Percentiles rank a stretch among this genome's conserved stretches.
Conservation (phyloP, 2,797 vertebrate genomes). For the Odontamblyopus rebecca region DNA sequence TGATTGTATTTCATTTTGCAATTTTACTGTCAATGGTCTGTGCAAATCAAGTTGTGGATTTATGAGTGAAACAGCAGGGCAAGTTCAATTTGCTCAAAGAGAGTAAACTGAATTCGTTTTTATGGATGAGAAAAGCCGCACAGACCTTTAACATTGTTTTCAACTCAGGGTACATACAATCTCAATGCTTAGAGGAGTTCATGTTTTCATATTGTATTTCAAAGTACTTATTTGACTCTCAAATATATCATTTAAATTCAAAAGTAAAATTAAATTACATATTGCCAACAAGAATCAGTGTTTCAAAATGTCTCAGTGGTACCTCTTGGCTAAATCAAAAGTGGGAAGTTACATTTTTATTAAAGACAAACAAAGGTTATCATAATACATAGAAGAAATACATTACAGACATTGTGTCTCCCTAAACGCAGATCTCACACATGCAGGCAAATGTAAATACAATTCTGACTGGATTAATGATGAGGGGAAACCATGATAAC, state of each 20-base stretch:
- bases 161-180: neutral
- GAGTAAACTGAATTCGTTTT: neutral
- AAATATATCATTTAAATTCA: neutral
- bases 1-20: slow-evolving; percentile 10
- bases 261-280: neutral
- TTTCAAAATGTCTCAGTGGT: neutral
- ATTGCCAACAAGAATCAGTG: neutral
- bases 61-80: neutral
- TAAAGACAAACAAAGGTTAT: neutral
- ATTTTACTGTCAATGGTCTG: slow-evolving; percentile 1
- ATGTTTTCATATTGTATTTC: neutral
- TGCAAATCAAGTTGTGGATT: neutral
- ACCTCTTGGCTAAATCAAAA: neutral
- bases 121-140: neutral
- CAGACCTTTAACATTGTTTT: slow-evolving; percentile 3
- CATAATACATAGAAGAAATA: neutral
- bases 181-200: neutral
- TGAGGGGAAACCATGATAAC: too few relatives aligned
- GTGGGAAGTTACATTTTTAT: neutral
- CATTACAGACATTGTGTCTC: too few relatives aligned
- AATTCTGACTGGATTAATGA: neutral
- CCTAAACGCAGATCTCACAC: neutral
- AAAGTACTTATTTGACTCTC: neutral
- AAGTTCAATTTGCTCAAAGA: slow-evolving; percentile 14
- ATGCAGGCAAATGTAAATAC: neutral